Evolutionary conservation across 2,113 vertebrate species (phyloP).

Genomic region (Coryphaenoides rupestris): DNA sequence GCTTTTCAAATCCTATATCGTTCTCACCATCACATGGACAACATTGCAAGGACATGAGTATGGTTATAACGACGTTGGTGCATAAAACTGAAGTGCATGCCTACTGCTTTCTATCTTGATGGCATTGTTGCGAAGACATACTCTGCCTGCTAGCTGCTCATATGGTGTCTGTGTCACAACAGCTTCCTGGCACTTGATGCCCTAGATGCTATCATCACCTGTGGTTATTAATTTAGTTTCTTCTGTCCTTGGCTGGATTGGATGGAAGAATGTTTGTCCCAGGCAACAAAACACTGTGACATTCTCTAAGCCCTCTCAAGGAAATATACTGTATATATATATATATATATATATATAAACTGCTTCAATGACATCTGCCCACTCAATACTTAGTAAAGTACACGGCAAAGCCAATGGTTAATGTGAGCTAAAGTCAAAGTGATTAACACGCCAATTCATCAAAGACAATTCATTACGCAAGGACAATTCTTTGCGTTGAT

Average conservation of each 20-base stretch:
- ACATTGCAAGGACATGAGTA: background rate
- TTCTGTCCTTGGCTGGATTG: background rate
- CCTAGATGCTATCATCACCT: background rate
- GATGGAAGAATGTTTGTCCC: background rate
- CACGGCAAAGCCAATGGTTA: too few species aligned
- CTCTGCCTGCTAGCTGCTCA: background rate
- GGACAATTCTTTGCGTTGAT: background rate
- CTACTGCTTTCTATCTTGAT: background rate
- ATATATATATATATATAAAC: too few species aligned
- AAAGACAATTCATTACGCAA: background rate
- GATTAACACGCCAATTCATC: background rate
- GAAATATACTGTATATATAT: too few species aligned
- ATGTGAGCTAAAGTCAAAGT: too few species aligned
- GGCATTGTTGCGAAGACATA: background rate
- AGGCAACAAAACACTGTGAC: background rate
- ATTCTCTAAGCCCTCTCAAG: too few species aligned
- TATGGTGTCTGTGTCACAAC: background rate
- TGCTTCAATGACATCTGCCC: too few species aligned
- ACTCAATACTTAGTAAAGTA: too few species aligned
- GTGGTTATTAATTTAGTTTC: background rate
- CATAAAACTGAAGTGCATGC: background rate
- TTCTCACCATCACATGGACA: background rate
- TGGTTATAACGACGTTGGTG: background rate
- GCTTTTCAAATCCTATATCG: background rate
- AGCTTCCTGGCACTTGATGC: background rate